Base-by-base conservation (phyloP, 2,113 vertebrate species). In the Lophochroa leadbeateri region DNA sequence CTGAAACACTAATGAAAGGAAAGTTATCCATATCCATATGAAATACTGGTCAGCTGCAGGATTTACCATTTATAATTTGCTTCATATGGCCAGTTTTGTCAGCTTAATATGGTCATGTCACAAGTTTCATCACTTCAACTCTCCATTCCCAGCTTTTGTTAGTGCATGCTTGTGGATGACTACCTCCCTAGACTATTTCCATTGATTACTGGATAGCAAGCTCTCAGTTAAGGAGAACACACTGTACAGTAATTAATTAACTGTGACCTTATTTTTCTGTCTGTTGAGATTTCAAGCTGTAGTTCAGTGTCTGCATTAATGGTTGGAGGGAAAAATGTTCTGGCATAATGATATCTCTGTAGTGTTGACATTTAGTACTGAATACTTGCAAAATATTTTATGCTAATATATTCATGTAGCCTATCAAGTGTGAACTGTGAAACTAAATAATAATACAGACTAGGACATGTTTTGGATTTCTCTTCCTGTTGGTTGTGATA, bases 211-310 rank as follows among this genome's bases (percentile, higher is more conserved):
- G 57, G 64, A 52, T 86, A 57, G 65, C 53, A 82, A 84, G 49
- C 71, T 92, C 71, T 88, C 70, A 72, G 74, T 88, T 82, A 92
- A 95, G 67, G 33, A 86, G 87, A 92, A 88, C 84, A 90, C 28
- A 8, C 14, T 91, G 90, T 94, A 63, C 88, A 57, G 53, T 60
- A 92, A 88, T 87, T 94, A 93, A 95, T 95, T 94, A 96, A 88
- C 67, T 85, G 39, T 96, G 92, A 96, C 86, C 91, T 90, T 95
- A 24, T 90, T 96, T 91, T 95, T 89, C 71, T 80, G 28, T 91
- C 68, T 58, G 11, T 71, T 94, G 90, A 47, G 71, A 82, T 82
- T 89, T 88, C 0, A 3, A 90, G 35, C 64, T 88, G 7, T 83
- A 95, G 39, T 70, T 92, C 53, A 57, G 65, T 72, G 47, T 75